Evolutionary conservation across 2,113 vertebrate species (phyloP).

Genomic region (Phaethornis superciliosus): DNA sequence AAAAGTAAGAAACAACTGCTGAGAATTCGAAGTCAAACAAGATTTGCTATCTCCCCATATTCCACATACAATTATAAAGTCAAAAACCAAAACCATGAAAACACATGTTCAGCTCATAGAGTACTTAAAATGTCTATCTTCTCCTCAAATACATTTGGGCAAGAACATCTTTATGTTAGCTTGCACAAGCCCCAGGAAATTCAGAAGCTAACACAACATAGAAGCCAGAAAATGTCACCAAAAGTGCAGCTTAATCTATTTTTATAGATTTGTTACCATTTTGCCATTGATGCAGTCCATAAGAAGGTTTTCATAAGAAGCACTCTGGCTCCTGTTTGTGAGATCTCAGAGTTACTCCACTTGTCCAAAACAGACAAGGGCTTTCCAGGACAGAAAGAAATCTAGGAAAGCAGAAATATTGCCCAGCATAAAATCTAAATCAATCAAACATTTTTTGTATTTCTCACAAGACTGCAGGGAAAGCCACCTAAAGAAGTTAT

Average conservation of each 20-base stretch:
- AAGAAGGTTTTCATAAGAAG: background rate
- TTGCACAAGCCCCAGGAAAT: background rate
- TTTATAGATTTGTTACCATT: background rate
- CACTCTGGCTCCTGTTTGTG: background rate
- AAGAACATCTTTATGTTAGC: background rate
- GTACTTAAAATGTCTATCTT: background rate
- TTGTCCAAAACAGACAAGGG: background rate
- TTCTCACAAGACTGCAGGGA: background rate
- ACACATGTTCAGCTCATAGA: background rate
- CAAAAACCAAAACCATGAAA: background rate
- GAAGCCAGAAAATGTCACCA: background rate
- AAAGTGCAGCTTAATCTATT: background rate
- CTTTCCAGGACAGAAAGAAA: background rate
- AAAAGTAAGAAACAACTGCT: background rate
- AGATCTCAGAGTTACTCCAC: background rate
- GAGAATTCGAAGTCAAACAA: conserved; percentile 18
- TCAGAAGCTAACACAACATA: background rate
- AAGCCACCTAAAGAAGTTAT: background rate
- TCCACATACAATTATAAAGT: background rate
- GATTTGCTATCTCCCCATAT: background rate
- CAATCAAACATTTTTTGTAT: background rate
- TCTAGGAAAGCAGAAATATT: background rate
- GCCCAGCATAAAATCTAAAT: background rate
- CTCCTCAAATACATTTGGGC: background rate
- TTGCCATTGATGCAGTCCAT: background rate